phyloP scores from a whole-genome alignment of 1,140 invertebrate genomes.

The Orchesella cincta region DNA sequence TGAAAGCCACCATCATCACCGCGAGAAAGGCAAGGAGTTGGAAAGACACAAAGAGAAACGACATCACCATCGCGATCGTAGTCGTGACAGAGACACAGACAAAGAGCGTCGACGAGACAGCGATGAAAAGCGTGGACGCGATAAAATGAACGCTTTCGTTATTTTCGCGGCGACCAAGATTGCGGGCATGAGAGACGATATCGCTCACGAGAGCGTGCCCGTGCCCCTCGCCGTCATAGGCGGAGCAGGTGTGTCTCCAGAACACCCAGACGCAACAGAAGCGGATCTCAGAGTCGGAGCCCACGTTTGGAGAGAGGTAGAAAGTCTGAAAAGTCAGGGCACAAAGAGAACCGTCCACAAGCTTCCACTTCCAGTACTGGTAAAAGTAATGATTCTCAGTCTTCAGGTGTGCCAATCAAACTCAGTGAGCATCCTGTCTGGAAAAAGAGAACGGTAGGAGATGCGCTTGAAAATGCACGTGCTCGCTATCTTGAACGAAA shows the following conservation, averaged over 20 bases:
- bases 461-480: slow-evolving; percentile 75
- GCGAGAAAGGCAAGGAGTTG: background rate
- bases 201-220: too few relatives aligned
- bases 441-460: slow-evolving; percentile 81
- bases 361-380: too few relatives aligned
- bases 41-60: slow-evolving; percentile 1
- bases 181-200: too few relatives aligned
- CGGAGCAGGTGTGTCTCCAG: too few relatives aligned
- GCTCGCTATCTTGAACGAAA: slow-evolving; percentile 78
- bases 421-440: slow-evolving; percentile 69
- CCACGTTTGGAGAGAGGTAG: too few relatives aligned
- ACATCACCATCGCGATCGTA: slow-evolving; percentile 9
- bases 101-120: slow-evolving; percentile 8
- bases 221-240: too few relatives aligned
- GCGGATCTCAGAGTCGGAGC: too few relatives aligned
- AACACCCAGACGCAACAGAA: too few relatives aligned
- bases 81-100: slow-evolving; percentile 24
- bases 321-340: too few relatives aligned
- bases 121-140: background rate
- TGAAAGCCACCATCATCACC: background rate
- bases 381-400: too few relatives aligned
- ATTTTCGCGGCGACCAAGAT: too few relatives aligned
- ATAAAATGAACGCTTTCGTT: background rate
- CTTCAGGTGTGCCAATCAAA: background rate
- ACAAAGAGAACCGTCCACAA: background rate